phyloP scores from a whole-genome alignment of 1,140 invertebrate species.

The Lasioglossum baleicum region DNA sequence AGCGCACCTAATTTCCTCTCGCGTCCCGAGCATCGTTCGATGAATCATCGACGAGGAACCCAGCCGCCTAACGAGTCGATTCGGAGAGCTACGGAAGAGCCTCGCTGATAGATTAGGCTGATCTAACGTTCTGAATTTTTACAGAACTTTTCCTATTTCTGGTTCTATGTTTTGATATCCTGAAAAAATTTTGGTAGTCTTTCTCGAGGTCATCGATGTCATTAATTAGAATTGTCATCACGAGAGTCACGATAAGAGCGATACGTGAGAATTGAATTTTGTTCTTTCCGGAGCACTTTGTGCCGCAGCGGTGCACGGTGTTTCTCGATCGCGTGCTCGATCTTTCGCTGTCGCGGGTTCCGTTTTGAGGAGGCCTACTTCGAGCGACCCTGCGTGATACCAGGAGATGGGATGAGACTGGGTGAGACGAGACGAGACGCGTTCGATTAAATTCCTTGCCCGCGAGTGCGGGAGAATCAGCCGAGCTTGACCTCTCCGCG shows the following conservation, averaged over 20 bases:
- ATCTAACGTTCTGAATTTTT: too few species aligned
- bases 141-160: neutral
- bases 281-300: too few species aligned
- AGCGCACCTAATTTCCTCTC: constrained; percentile 15
- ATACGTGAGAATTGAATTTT: too few species aligned
- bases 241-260: too few species aligned
- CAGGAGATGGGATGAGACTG: too few species aligned
- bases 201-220: too few species aligned
- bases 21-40: neutral
- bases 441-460: constrained; percentile 30
- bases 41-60: neutral
- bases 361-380: constrained; percentile 42
- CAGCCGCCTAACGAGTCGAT: neutral
- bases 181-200: too few species aligned
- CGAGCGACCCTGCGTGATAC: neutral
- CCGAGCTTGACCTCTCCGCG: constrained; percentile 7
- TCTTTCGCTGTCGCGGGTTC: constrained; percentile 35
- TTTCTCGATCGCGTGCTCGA: neutral
- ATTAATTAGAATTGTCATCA: too few species aligned
- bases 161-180: too few species aligned
- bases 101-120: too few species aligned
- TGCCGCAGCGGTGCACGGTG: neutral
- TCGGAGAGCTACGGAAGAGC: too few species aligned
- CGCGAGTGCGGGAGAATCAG: neutral
- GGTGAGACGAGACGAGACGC: too few species aligned